Evolutionary conservation across 2,888 invertebrate species (phyloP), one percentile per base, ranked within the genome.

Genomic region (Lasioglossum calceatum): DNA sequence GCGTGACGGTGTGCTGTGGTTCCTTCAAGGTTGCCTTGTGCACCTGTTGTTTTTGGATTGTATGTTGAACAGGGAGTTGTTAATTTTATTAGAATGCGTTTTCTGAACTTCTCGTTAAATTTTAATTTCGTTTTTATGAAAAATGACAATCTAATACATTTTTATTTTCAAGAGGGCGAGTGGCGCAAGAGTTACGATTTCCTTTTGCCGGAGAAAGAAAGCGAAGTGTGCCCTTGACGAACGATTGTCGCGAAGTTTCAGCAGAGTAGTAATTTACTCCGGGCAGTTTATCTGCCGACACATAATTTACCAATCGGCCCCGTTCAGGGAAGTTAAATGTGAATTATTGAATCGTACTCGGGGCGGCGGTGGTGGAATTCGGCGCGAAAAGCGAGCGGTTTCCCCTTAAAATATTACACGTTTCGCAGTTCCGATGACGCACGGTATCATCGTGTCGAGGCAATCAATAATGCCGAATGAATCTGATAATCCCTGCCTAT

Each of bases 391-490:
- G 16, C 75, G 75, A 39, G 47, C 58, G 58, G 32, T 74, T 67
- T 61, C 39, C 39, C 71, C 75, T 81, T 83, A 71, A 81, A 81
- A 81, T 81, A 81, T 83, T 61, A 75, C 75, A 47, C 39, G 80
- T 58, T 44, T 75, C 47, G 58, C 58, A 70, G 61, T 58, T 42
- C 36, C 71, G 81, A 81, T 83, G 83, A 83, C 83, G 47, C 83
- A 23, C 39, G 75, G 58, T 81, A 81, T 81, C 81, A 81, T 75
- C 75, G 75, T 67, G 67, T 54, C 70, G 14, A 4, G 32, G 75
- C 72, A 82, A 83, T 81, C 81, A 81, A 83, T 83, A 83, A 83
- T 61, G 58, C 47, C 50, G 27, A 67, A 67, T 36, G 36, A 67
- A 67, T 67, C 67, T 67, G 67, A 67, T 67, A 83, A 83, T 81